Evolutionary conservation across 2,888 invertebrate species (phyloP).

Genomic region (Leptogaster cylindrica): DNA sequence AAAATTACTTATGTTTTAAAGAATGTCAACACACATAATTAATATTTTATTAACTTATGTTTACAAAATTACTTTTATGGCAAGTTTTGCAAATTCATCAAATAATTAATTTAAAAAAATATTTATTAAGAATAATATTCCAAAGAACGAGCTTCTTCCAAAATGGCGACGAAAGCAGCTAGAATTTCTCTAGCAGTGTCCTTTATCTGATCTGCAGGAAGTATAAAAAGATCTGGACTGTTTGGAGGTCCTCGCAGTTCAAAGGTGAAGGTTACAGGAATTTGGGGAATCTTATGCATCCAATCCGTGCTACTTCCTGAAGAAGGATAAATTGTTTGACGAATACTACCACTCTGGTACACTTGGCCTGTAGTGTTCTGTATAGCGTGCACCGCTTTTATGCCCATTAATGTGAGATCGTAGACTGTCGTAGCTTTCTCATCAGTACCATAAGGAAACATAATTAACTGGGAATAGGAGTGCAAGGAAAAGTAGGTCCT

Average conservation of each 20-base stretch:
- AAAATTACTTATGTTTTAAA: no score
- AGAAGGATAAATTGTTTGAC: conserved; percentile 61
- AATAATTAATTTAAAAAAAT: not conserved
- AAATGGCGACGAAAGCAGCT: conserved; percentile 57
- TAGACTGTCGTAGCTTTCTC: conserved; percentile 48
- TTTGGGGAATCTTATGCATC: conserved; percentile 56
- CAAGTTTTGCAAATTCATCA: no score
- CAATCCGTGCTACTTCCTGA: conserved; percentile 60
- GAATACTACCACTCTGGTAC: conserved; percentile 58
- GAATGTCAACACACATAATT: no score
- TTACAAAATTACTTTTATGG: no score
- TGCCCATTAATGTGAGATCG: conserved; percentile 58
- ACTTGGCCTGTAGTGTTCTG: conserved; percentile 55
- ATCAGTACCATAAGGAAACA: conserved; percentile 67
- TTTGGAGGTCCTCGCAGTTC: conserved; percentile 60
- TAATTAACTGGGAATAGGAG: conserved; percentile 71
- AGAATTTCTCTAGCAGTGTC: conserved; percentile 59
- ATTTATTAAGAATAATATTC: conserved; percentile 55
- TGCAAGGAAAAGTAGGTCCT: conserved; percentile 70
- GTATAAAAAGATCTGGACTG: conserved; percentile 58
- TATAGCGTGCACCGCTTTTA: conserved; percentile 57
- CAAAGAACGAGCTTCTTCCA: conserved; percentile 55
- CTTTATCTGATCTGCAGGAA: conserved; percentile 58
- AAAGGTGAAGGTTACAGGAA: conserved; percentile 60
- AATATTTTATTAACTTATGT: no score